Evolutionary conservation across 2,888 invertebrate species (phyloP).

Genomic region (Melipona beecheii): DNA sequence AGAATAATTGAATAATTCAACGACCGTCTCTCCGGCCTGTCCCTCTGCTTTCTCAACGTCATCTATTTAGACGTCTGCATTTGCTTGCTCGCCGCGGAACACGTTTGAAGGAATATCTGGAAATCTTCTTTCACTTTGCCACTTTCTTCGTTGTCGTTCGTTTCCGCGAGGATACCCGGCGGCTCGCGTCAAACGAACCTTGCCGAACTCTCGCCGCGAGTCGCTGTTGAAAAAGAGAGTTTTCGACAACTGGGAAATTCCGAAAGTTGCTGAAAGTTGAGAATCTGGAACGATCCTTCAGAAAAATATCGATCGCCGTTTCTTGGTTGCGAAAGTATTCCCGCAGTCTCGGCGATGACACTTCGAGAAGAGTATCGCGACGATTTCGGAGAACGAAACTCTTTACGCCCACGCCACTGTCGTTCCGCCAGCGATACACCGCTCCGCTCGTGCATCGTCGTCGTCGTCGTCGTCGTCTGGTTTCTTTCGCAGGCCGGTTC

Average conservation of each 20-base stretch:
- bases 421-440: conserved; percentile 2
- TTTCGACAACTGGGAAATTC: too few species aligned
- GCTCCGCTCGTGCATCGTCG: background rate
- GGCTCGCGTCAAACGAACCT: background rate
- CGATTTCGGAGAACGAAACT: conserved; percentile 1
- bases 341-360: background rate
- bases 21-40: too few species aligned
- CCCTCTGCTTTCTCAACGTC: background rate
- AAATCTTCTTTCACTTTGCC: background rate
- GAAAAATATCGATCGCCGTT: too few species aligned
- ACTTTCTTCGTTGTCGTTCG: background rate
- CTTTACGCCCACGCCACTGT: conserved; percentile 53
- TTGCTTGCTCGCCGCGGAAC: background rate
- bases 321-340: too few species aligned
- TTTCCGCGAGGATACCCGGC: background rate
- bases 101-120: background rate
- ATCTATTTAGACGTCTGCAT: background rate
- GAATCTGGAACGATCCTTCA: too few species aligned
- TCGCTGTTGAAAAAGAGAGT: too few species aligned
- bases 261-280: too few species aligned
- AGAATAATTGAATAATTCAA: too few species aligned
- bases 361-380: background rate
- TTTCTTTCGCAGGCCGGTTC: conserved; percentile 18
- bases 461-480: background rate
- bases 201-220: too few species aligned